Evolutionary conservation across 2,888 invertebrate genomes (phyloP), one percentile per base, ranked within the genome.

Genomic region (Palloptera scutellata): DNA sequence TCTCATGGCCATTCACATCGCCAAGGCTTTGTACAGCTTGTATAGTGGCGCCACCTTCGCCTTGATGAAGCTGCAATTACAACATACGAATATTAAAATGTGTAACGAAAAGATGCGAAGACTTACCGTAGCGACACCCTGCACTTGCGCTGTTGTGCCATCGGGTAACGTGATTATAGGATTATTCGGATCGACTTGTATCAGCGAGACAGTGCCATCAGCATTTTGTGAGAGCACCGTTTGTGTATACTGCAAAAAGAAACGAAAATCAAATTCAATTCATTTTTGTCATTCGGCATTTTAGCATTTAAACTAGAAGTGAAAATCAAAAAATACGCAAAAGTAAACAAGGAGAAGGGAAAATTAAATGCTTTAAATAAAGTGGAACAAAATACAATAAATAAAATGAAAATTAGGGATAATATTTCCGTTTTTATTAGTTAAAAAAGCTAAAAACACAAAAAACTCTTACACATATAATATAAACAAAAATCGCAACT

Each of bases 151-250:
- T 63, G 96, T 96, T 75, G 96, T 96, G 70, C 97, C 97, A 86
- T 97, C 97, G 0, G 97, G 95, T 82, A 97, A 88, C 57, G 96
- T 97, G 78, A 97, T 96, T 79, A 97, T 95, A 72, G 95, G 94
- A 87, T 94, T 95, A 84, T 91, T 93, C 64, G 96, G 95, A 87
- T 96, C 96, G 77, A 96, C 94, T 86, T 97, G 97, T 75, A 98
- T 96, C 73, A 98, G 92, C 70, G 97, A 97, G 72, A 98, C 94
- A 11, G 96, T 93, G 72, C 97, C 97, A 87, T 98, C 97, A 1
- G 97, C 94, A 87, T 97, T 97, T 77, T 94, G 96, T 85, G 97
- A 97, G 68, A 97, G 89, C 77, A 97, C 94, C 9, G 96, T 92
- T 71, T 96, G 94, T 67, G 93, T 91, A 86, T 94, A 95, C 86